These are phyloP conservation scores for Andinoacara biseriatus DNA, from an alignment of 2,113 vertebrate genomes.

Conservation along the genomic window DNA sequence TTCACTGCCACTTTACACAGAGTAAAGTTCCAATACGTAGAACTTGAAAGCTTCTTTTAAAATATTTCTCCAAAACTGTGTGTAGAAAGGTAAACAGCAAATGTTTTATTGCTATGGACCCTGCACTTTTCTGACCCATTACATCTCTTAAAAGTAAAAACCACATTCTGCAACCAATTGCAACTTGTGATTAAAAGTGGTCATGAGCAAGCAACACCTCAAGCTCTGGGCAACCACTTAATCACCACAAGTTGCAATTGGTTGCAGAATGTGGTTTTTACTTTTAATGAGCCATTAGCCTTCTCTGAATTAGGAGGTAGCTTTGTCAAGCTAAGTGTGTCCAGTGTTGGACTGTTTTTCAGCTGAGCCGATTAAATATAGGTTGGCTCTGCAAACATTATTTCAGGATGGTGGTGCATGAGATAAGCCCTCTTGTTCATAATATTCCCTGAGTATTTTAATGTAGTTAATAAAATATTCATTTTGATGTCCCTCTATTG, in stretches of 20 bases:
- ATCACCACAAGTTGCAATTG: neutral
- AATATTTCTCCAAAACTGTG: neutral
- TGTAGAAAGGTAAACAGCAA: neutral
- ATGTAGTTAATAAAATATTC: neutral
- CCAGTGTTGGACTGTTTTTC: no score
- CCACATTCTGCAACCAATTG: no score
- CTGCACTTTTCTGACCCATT: conserved; percentile 20
- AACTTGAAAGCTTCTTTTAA: neutral
- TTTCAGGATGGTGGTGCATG: neutral
- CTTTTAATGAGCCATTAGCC: no score
- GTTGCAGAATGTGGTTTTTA: no score
- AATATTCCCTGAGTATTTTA: neutral
- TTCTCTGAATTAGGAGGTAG: no score
- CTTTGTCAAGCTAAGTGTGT: no score
- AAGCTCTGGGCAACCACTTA: neutral
- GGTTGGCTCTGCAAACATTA: neutral
- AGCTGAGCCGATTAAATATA: no score
- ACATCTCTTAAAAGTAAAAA: no score
- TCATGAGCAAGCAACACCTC: neutral
- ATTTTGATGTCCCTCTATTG: neutral
- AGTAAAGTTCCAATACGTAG: neutral
- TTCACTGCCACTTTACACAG: neutral
- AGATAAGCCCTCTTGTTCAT: neutral
- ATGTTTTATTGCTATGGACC: conserved; percentile 23
- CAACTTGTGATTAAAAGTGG: no score